Conservation (phyloP, 2,888 invertebrate genomes). For the Cepaea hortensis region DNA sequence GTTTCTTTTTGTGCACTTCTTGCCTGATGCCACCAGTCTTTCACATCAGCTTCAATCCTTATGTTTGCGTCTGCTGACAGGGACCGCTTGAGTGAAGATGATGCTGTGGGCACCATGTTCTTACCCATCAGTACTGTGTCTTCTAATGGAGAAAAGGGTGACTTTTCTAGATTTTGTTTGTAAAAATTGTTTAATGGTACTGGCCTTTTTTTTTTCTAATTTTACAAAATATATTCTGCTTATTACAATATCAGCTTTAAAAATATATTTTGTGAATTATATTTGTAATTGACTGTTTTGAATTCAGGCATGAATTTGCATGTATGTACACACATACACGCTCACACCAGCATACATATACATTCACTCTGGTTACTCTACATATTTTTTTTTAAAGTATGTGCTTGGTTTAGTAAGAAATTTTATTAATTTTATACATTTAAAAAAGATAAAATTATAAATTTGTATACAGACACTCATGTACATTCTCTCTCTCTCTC, state of each 20-base stretch:
- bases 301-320: not conserved
- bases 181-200: not conserved
- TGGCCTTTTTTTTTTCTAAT: not conserved
- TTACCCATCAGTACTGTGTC: slow-evolving; percentile 70
- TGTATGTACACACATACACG: not conserved
- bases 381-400: too few species aligned
- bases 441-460: too few species aligned
- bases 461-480: too few species aligned
- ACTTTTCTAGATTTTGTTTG: slow-evolving; percentile 49
- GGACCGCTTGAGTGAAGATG: slow-evolving; percentile 75
- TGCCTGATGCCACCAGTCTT: not conserved
- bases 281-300: not conserved
- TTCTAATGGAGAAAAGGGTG: slow-evolving; percentile 71
- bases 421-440: too few species aligned
- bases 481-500: too few species aligned
- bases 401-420: too few species aligned
- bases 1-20: not conserved
- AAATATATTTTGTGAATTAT: not conserved
- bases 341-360: not conserved
- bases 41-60: slow-evolving; percentile 5
- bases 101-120: slow-evolving; percentile 70
- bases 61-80: slow-evolving; percentile 57
- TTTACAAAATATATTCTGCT: not conserved
- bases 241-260: not conserved
- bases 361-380: too few species aligned